These are phyloP conservation scores for Dasyornis broadbenti DNA, from an alignment of 2,113 vertebrate genomes.

Conservation along the genomic window DNA sequence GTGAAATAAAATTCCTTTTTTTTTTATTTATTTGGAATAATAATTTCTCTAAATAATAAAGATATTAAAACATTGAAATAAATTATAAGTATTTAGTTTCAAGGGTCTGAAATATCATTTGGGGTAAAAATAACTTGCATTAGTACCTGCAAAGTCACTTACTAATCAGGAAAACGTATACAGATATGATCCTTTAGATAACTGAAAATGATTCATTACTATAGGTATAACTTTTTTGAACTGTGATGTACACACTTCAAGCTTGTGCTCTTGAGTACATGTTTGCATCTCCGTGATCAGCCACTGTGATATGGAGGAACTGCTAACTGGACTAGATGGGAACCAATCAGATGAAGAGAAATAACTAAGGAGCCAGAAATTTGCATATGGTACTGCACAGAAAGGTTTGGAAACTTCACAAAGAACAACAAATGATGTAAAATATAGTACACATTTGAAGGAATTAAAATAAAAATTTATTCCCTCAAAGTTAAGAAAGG, in stretches of 20 bases:
- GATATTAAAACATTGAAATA: neutral
- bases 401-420: slow-evolving; percentile 8
- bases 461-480: neutral
- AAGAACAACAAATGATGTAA: neutral
- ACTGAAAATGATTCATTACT: neutral
- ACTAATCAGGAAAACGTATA: neutral
- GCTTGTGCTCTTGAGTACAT: neutral
- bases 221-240: neutral
- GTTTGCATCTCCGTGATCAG: neutral
- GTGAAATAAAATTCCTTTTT: neutral
- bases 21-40: neutral
- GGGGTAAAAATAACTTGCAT: neutral
- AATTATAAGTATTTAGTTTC: neutral
- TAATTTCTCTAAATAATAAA: neutral
- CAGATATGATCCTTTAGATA: neutral
- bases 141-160: neutral
- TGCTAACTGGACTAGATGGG: neutral
- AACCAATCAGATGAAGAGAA: neutral
- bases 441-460: neutral
- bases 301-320: neutral
- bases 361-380: neutral
- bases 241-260: neutral
- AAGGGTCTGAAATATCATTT: neutral
- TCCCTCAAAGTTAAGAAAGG: neutral
- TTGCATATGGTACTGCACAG: neutral